phyloP scores from a whole-genome alignment of 2,113 vertebrate species.

The Corvus hawaiiensis region DNA sequence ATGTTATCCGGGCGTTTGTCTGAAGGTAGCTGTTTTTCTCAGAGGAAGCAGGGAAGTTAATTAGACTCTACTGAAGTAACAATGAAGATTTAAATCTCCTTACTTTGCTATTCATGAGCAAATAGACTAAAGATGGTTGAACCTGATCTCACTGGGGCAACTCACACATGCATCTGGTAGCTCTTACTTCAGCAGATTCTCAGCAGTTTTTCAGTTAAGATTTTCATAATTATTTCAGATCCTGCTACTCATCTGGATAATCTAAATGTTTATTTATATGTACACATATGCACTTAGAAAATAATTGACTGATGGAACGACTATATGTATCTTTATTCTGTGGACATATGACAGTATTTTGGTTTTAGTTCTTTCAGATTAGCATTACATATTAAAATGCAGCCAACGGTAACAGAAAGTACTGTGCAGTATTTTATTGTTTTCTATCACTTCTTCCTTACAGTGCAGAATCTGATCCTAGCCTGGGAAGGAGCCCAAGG shows the following conservation, averaged over 20 bases:
- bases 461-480: neutral
- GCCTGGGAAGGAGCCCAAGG: neutral
- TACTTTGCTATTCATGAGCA: constrained; percentile 12
- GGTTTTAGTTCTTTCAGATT: neutral
- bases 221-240: neutral
- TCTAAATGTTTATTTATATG: neutral
- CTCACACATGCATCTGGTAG: neutral
- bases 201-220: neutral
- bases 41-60: constrained; percentile 12
- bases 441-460: neutral
- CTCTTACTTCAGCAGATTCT: neutral
- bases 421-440: neutral
- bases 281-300: neutral
- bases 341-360: neutral
- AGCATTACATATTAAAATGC: neutral
- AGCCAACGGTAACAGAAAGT: neutral
- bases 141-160: neutral
- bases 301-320: neutral
- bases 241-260: neutral
- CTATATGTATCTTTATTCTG: neutral
- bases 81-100: constrained; percentile 25
- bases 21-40: neutral
- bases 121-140: neutral
- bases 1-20: neutral
- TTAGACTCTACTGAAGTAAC: constrained; percentile 29